Conservation (phyloP, 2,888 invertebrate species). For the Cephus sareptanus region DNA sequence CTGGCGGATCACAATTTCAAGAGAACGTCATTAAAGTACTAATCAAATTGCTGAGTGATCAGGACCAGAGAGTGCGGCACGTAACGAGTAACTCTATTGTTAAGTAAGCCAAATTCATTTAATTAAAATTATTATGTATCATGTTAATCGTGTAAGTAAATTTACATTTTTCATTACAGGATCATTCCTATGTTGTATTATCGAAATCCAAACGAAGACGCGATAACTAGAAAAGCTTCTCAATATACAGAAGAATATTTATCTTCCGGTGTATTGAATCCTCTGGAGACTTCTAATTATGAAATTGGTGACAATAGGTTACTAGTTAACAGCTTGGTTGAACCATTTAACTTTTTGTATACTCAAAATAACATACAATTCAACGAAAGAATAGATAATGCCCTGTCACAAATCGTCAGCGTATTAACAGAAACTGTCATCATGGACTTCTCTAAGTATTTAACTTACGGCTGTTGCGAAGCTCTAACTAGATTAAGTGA, state of each 20-base stretch:
- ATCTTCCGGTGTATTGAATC: constrained; percentile 30
- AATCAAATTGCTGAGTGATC: constrained; percentile 76
- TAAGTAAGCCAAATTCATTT: constrained; percentile 65
- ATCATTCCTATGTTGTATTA: constrained; percentile 67
- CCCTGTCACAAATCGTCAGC: constrained; percentile 71
- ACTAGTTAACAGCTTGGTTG: constrained; percentile 68
- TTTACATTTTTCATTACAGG: constrained; percentile 53
- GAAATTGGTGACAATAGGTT: constrained; percentile 48
- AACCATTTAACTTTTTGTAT: constrained; percentile 65
- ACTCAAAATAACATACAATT: constrained; percentile 38
- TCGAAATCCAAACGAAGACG: constrained; percentile 68
- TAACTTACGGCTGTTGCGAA: constrained; percentile 76
- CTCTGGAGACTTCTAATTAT: constrained; percentile 25
- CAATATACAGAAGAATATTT: constrained; percentile 61
- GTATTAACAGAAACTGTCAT: constrained; percentile 69
- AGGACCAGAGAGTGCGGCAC: constrained; percentile 81
- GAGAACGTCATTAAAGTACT: constrained; percentile 73
- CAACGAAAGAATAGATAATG: constrained; percentile 65
- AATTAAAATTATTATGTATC: neutral
- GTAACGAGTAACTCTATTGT: constrained; percentile 77
- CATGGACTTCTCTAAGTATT: constrained; percentile 74
- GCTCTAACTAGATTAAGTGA: constrained; percentile 76
- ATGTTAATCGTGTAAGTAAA: neutral
- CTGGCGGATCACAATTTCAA: constrained; percentile 69
- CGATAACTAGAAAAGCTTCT: constrained; percentile 69